Percentiles rank a stretch among this genome's conserved stretches.
These are phyloP conservation scores for Dryococelus australis DNA, from an alignment of 2,888 invertebrate genomes.

Conservation along the genomic window DNA sequence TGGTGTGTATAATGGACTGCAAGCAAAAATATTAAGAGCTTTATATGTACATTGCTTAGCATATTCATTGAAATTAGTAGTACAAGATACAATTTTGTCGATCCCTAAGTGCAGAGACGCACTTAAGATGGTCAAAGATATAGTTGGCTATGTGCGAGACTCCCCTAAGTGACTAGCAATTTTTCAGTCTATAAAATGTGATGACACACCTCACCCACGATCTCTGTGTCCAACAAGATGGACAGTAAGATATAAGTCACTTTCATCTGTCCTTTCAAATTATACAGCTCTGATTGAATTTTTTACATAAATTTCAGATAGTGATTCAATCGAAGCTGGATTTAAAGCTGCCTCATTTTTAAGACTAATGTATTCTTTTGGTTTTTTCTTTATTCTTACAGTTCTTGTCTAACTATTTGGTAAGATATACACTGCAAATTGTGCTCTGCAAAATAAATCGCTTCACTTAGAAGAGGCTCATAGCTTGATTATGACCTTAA, in stretches of 20 bases:
- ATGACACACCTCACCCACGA: neutral
- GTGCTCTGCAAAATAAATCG: constrained; percentile 28
- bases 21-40: constrained; percentile 9
- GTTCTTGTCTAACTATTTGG: no score
- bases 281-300: neutral
- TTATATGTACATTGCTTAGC: constrained; percentile 27
- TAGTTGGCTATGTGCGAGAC: constrained; percentile 26
- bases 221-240: neutral
- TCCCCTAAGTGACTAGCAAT: constrained; percentile 30
- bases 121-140: neutral
- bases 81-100: constrained; percentile 12
- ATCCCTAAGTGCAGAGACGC: constrained; percentile 29
- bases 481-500: neutral
- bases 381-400: constrained; percentile 24
- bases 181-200: constrained; percentile 26
- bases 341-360: constrained; percentile 32
- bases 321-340: constrained; percentile 19
- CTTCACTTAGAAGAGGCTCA: constrained; percentile 17
- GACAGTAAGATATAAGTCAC: constrained; percentile 18
- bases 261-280: constrained; percentile 18
- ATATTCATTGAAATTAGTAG: no score
- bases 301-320: neutral
- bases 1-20: constrained; percentile 22
- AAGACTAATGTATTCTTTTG: neutral
- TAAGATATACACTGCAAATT: constrained; percentile 19